Base-by-base conservation (phyloP, 2,888 invertebrate species). In the Phyto melanocephala region DNA sequence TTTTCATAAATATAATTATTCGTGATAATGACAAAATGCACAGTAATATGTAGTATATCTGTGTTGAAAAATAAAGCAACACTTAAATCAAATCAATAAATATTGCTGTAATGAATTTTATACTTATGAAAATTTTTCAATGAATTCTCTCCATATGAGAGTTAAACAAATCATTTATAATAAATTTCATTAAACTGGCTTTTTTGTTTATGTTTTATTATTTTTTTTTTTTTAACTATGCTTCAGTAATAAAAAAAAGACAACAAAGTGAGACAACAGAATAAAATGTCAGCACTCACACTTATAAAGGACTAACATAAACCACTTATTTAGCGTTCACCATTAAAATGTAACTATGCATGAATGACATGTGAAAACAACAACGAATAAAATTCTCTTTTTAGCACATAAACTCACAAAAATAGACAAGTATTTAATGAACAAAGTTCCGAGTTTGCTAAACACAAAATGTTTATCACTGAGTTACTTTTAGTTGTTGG, bases 381-480 rank as follows among this genome's bases (percentile, higher is more conserved):
- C n/a, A 13, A 52, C 24, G 24, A 37, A 37, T 24, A 10, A 47
- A 58, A 62, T 50, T 20, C 45, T 54, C 3, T 28, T 28, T n/a
- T 28, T 13, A 54, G 6, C 13, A 50, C 17, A 50, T 56, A 52
- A 68, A 47, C 47, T 47, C 33, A 22, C 56, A 13, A 22, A 28
- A 28, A 28, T 6, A 28, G 4, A 28, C 28, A 28, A 28, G 28
- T 28, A 28, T 28, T 28, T 28, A 50, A 47, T 6, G 20, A 65
- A 37, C 35, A 75, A 50, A 42, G 45, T 50, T 50, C 20, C n/a
- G n/a, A 35, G 35, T 35, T 65, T 22, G 20, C 65, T 35, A 33
- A 50, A 37, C 50, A 65, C 15, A 47, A 28, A 5, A 8, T 65
- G 22, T 50, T 20, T 35, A 11, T 4, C 17, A 50, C 8, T 65